Base-by-base conservation (phyloP, 2,888 invertebrate species). In the Bhutanitis thaidina region DNA sequence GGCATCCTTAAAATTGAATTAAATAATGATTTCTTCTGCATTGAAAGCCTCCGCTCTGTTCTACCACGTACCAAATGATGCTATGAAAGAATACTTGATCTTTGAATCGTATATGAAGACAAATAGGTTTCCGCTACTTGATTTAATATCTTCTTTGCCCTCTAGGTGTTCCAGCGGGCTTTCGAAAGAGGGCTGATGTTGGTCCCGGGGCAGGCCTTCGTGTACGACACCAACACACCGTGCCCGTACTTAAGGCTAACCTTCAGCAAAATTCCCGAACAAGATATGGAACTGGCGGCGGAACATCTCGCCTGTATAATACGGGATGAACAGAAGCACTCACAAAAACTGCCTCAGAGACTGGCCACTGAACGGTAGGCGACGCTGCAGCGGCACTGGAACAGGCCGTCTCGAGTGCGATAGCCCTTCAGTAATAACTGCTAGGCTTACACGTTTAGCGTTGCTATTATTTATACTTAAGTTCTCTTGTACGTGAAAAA, bases 121-220 rank as follows among this genome's bases (percentile, higher is more conserved):
- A n/a, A n/a, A n/a, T n/a, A n/a, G n/a, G n/a, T n/a, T n/a, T n/a
- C n/a, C n/a, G n/a, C n/a, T n/a, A n/a, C n/a, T n/a, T n/a, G 20
- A 20, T 20, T 3, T 20, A 3, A 20, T 20, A 20, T 20, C 20
- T 20, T 20, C 20, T 3, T 5, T 5, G 20, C 20, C 20, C 5
- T 20, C 12, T 12, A 87, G 87, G 84, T 85, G 9, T 84, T 87
- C 56, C 66, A 78, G 44, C 91, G 93, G 44, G 95, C 94, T 0
- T 74, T 93, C 15, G 85, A 91, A 47, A 92, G 93, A 50, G 92
- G 94, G 8, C 91, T 95, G 1, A 91, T 93, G 68, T 79, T 95
- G 58, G 91, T 93, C 0, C 96, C 96, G 0, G 96, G 96, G 0
- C 93, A 93, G 54, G 93, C 93, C 0, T 96, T 95, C 72, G 91